Evolutionary conservation across 2,113 vertebrate genomes (phyloP).

Genomic region (Apus apus): DNA sequence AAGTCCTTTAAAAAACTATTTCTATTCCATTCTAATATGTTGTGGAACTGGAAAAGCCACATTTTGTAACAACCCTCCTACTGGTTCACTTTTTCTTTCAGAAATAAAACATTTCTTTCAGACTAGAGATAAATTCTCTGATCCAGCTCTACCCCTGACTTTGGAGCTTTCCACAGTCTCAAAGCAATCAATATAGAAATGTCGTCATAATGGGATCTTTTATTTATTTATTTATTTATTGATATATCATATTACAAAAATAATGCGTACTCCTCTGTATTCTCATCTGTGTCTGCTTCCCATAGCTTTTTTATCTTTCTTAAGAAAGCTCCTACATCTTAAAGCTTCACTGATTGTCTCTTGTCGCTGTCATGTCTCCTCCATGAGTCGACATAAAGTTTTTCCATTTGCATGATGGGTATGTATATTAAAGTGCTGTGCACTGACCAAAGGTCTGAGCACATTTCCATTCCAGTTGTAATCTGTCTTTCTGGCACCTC

Average conservation of each 20-base stretch:
- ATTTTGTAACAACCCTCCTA: not conserved
- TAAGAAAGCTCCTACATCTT: not conserved
- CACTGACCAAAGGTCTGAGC: not conserved
- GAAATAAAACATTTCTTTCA: slow-evolving; percentile 15
- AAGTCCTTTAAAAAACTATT: not conserved
- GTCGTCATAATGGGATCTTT: not conserved
- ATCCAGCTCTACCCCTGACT: not conserved
- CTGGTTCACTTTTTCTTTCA: not conserved
- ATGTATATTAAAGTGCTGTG: not conserved
- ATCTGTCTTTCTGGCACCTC: not conserved
- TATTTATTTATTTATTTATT: not conserved
- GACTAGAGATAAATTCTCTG: not conserved
- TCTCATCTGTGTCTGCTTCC: not conserved
- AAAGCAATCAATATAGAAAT: not conserved
- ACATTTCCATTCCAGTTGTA: not conserved
- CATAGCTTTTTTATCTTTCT: not conserved
- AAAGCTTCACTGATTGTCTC: not conserved
- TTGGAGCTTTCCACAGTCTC: not conserved
- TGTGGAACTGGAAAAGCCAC: not conserved
- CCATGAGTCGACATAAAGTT: not conserved
- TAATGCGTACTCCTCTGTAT: not conserved
- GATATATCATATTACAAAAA: not conserved
- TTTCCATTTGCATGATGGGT: not conserved
- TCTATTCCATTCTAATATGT: not conserved
- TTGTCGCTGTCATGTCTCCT: not conserved